phyloP scores from a whole-genome alignment of 1,140 invertebrate species.

The Nasonia giraulti region DNA sequence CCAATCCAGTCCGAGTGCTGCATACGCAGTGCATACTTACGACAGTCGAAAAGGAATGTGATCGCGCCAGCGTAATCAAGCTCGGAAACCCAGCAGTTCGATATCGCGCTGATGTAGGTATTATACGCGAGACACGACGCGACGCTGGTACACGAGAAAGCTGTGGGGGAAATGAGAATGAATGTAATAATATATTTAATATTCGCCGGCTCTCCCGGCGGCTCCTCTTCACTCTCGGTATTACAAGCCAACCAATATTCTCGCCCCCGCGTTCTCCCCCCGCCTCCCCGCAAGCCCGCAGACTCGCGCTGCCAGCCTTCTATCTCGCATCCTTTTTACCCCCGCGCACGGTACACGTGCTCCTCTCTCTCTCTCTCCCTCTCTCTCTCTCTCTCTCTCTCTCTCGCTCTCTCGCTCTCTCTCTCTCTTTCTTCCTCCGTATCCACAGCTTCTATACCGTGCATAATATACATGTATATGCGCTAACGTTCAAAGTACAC shows the following conservation, averaged over 20 bases:
- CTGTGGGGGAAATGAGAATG: conserved; percentile 71
- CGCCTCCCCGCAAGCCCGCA: conserved; percentile 40
- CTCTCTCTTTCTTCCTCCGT: not conserved
- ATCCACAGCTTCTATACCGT: not conserved
- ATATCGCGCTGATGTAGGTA: not conserved
- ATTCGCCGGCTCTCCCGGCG: conserved; percentile 67
- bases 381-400: not conserved
- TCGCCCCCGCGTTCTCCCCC: conserved; percentile 64
- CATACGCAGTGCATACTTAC: too few species aligned
- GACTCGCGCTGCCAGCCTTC: not conserved
- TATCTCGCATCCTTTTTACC: conserved; percentile 19
- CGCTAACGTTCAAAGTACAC: conserved; percentile 59
- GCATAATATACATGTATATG: conserved; percentile 45
- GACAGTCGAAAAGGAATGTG: too few species aligned
- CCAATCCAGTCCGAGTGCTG: conserved; percentile 20
- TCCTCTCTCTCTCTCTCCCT: not conserved
- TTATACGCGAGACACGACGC: not conserved
- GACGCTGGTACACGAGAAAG: conserved; percentile 51
- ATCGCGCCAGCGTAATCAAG: not conserved
- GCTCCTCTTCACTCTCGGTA: conserved; percentile 67
- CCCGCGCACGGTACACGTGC: not conserved
- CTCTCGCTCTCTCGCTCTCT: not conserved
- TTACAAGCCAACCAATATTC: conserved; percentile 74
- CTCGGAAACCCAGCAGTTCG: not conserved
- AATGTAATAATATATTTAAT: conserved; percentile 75